Evolutionary conservation across 64 coral and sea anemone genomes (phyloP).

Genomic region (Stylophora pistillata): DNA sequence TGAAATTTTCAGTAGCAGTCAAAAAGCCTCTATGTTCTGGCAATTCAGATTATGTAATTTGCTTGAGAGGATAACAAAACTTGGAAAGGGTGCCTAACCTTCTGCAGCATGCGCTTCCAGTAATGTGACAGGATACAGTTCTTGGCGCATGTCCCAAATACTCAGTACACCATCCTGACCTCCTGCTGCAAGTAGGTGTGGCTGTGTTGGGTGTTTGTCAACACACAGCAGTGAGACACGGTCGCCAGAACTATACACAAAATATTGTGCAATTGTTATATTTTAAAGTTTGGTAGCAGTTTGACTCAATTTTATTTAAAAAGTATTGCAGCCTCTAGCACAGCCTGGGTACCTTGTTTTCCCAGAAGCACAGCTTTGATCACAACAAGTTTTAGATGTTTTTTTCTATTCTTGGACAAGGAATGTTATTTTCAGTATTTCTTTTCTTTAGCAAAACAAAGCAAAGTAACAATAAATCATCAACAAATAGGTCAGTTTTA

Average conservation of each 20-base stretch:
- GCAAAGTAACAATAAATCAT: neutral
- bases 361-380: no score
- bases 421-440: no score
- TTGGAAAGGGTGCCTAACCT: slow-evolving; percentile 38
- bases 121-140: slow-evolving; percentile 89
- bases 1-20: no score
- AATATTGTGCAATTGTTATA: neutral
- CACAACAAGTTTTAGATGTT: no score
- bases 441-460: no score
- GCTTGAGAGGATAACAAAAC: neutral
- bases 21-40: no score
- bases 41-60: no score
- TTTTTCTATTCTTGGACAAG: no score
- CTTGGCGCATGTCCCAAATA: slow-evolving; percentile 97
- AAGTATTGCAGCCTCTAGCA: no score
- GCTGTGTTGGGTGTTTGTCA: slow-evolving; percentile 93
- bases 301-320: neutral
- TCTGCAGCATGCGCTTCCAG: slow-evolving; percentile 86
- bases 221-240: slow-evolving; percentile 89
- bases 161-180: slow-evolving; percentile 96
- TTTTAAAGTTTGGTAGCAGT: neutral
- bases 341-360: no score
- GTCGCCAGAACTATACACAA: slow-evolving; percentile 76
- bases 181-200: slow-evolving; percentile 88
- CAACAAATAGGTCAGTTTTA: neutral